Conservation (phyloP, 2,888 invertebrate genomes). For the Phyllotreta striolata region DNA sequence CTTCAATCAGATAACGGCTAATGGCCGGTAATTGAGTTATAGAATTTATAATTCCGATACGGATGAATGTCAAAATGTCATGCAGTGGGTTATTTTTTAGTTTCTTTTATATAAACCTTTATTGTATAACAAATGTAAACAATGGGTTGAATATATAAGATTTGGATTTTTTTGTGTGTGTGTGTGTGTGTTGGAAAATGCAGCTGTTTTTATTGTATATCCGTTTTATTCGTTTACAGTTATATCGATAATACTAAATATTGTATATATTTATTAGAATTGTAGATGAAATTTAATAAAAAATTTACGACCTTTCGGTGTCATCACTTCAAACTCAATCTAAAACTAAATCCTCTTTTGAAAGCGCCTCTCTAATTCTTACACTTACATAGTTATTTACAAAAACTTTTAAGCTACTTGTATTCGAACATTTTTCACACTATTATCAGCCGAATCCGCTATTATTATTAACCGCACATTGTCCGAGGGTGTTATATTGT, state of each 20-base stretch:
- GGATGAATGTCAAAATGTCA: conserved; percentile 49
- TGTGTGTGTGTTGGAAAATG: neutral
- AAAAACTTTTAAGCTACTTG: too few species aligned
- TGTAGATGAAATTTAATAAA: too few species aligned
- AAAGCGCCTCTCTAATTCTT: too few species aligned
- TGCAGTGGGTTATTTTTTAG: conserved; percentile 21
- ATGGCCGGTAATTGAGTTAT: conserved; percentile 47
- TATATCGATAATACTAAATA: too few species aligned
- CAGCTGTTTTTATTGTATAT: conserved; percentile 34
- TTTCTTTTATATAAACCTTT: conserved; percentile 16
- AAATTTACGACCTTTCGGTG: too few species aligned
- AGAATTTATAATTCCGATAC: conserved; percentile 44
- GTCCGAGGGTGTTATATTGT: conserved; percentile 31
- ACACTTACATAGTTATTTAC: too few species aligned
- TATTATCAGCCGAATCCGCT: conserved; percentile 17
- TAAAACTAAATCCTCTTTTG: too few species aligned
- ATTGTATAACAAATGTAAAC: conserved; percentile 19
- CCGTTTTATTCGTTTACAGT: conserved; percentile 32
- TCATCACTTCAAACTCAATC: too few species aligned
- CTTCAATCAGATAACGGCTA: conserved; percentile 44
- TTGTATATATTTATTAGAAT: too few species aligned
- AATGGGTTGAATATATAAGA: neutral
- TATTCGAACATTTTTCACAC: too few species aligned
- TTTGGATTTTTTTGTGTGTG: conserved; percentile 11
- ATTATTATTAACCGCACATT: conserved; percentile 20